Base-by-base conservation (phyloP, 2,113 vertebrate genomes). In the Himantopus leucocephalus region DNA sequence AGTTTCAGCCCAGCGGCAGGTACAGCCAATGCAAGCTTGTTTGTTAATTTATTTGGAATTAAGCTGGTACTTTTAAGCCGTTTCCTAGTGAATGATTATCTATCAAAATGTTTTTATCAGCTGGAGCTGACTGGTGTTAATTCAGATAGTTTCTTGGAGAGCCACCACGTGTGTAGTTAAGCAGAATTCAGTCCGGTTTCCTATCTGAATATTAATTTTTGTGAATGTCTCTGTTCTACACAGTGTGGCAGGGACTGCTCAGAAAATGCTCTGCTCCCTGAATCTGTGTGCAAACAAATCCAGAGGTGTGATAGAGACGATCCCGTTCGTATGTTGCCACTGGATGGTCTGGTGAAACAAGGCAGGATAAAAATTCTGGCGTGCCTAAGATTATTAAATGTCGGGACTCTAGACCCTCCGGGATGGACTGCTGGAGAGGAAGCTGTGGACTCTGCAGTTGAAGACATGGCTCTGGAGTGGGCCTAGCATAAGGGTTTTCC, bases 31-130 rank as follows among this genome's bases (percentile, higher is more conserved):
- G 8, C 72, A 70, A 52, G 10, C 48, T 50, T 83, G 41, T 85
- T 89, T 85, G 83, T 64, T 76, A 37, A 75, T 81, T 45, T 75
- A 10, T 94, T 78, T 94, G 76, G 39, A 81, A 72, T 92, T 89
- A 91, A 34, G 35, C 41, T 56, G 48, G 58, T 84, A 35, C 8
- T 79, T 95, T n/a, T 6, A 92, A 80, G 58, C 34, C 20, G 20
- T 81, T 93, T 94, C 53, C 73, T 84, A 58, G 27, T 39, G 39
- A 92, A 81, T 60, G 1, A 39, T 86, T 88, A 16, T 53, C 78
- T 82, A 48, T 72, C 39, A 91, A 59, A 89, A 84, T 64, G 7
- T 56, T 86, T 94, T 85, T 88, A 62, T 92, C 80, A 73, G 17
- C 80, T 84, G 45, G 43, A 86, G 76, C 64, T 88, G 39, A 8